Evolutionary conservation across 2,888 invertebrate species (phyloP).

Genomic region (Brachylomia viminalis): DNA sequence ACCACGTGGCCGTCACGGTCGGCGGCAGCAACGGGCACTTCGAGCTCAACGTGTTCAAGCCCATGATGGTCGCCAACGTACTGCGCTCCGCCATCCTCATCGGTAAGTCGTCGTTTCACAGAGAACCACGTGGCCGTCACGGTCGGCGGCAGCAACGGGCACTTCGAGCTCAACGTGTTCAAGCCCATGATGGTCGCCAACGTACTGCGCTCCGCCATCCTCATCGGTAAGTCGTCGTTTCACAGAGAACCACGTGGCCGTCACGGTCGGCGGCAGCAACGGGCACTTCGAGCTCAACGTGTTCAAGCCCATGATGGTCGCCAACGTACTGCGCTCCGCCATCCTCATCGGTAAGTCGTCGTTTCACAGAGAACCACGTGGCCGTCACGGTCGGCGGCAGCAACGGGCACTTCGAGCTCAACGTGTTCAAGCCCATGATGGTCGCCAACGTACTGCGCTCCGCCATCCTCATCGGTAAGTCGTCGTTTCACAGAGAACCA

Average conservation of each 20-base stretch:
- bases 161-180: slow-evolving; percentile 99
- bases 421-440: slow-evolving; percentile 99
- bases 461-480: slow-evolving; percentile 94
- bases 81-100: slow-evolving; percentile 96
- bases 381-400: slow-evolving; percentile 97
- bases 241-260: slow-evolving; percentile 99
- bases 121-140: slow-evolving; percentile 99
- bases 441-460: slow-evolving; percentile 98
- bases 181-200: slow-evolving; percentile 99
- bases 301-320: slow-evolving; percentile 99
- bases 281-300: slow-evolving; percentile 99
- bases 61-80: slow-evolving; percentile 98
- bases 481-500: too few species aligned
- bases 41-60: slow-evolving; percentile 99
- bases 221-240: slow-evolving; percentile 94
- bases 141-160: slow-evolving; percentile 98
- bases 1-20: slow-evolving; percentile 97
- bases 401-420: slow-evolving; percentile 99
- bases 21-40: slow-evolving; percentile 99
- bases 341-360: slow-evolving; percentile 94
- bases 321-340: slow-evolving; percentile 97
- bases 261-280: slow-evolving; percentile 97
- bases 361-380: too few species aligned
- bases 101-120: too few species aligned
- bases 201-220: slow-evolving; percentile 96